These are phyloP conservation scores for Myathropa florea DNA, from an alignment of 2,888 invertebrate species.

Conservation along the genomic window DNA sequence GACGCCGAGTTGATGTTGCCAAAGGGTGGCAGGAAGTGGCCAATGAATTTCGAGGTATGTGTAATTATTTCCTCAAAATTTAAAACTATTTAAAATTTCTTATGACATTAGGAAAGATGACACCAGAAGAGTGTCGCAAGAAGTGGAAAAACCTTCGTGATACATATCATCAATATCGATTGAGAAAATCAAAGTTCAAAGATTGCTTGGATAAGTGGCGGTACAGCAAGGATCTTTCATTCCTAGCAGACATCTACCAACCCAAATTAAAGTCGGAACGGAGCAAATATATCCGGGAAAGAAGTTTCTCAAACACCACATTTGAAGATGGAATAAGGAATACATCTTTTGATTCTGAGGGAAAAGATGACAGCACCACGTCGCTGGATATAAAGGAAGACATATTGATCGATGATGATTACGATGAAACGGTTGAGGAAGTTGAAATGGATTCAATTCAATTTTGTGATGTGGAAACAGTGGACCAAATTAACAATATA, in stretches of 20 bases:
- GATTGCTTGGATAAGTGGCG: slow-evolving; percentile 76
- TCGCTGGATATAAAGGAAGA: background rate
- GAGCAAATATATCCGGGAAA: background rate
- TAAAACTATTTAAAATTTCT: background rate
- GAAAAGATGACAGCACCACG: slow-evolving; percentile 73
- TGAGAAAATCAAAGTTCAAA: slow-evolving; percentile 49
- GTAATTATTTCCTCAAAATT: background rate
- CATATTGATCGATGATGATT: slow-evolving; percentile 75
- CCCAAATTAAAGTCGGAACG: slow-evolving; percentile 78
- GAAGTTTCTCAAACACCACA: background rate
- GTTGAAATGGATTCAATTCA: slow-evolving; percentile 69
- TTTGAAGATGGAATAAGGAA: background rate
- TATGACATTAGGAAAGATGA: slow-evolving; percentile 73
- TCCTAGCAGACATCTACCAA: slow-evolving; percentile 77
- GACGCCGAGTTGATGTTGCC: slow-evolving; percentile 76
- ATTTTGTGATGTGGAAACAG: slow-evolving; percentile 74
- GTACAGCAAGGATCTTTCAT: slow-evolving; percentile 77
- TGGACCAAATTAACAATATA: slow-evolving; percentile 74
- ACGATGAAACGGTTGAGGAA: slow-evolving; percentile 77
- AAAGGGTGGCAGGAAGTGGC: slow-evolving; percentile 78
- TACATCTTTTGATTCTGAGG: background rate
- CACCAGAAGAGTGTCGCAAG: slow-evolving; percentile 77
- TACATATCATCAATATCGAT: slow-evolving; percentile 76
- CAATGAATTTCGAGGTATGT: slow-evolving; percentile 77
- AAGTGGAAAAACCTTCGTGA: slow-evolving; percentile 79